phyloP scores from a whole-genome alignment of 2,113 vertebrate genomes.

The Motacilla tschutschensis region DNA sequence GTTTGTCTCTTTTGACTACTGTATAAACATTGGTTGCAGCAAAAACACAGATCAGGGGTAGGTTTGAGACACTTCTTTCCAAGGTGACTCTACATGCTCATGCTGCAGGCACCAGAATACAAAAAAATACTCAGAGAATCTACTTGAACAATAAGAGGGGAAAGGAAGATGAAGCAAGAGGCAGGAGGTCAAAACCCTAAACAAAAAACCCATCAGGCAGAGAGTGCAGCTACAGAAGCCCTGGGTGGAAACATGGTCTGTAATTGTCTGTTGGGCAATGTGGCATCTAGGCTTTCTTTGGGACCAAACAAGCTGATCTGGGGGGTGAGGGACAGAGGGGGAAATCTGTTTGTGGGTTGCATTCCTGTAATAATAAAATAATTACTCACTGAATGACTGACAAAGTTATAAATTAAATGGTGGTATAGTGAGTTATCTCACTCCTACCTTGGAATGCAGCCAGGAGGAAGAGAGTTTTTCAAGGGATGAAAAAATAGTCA shows the following conservation, averaged over 20 bases:
- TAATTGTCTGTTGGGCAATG: background rate
- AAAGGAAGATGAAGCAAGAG: background rate
- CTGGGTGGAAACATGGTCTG: background rate
- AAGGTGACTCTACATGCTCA: background rate
- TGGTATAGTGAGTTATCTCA: constrained; percentile 35
- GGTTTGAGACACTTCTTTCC: background rate
- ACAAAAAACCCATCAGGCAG: background rate
- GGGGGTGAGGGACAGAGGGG: background rate
- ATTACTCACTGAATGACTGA: constrained; percentile 40
- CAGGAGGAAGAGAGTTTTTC: constrained; percentile 5
- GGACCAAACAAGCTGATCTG: background rate
- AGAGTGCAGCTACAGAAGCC: background rate
- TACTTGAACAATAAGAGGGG: background rate
- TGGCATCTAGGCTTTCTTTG: constrained; percentile 5
- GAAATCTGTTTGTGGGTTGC: constrained; percentile 34
- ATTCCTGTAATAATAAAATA: constrained; percentile 26
- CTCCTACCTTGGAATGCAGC: constrained; percentile 30
- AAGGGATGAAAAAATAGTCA: background rate
- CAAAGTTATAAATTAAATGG: constrained; percentile 53
- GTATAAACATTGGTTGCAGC: background rate
- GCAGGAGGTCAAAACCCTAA: fast-evolving
- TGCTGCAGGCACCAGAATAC: background rate
- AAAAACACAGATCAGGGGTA: background rate
- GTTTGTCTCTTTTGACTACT: background rate
- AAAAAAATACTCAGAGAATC: background rate